Percentiles rank a stretch among this genome's conserved stretches.
Evolutionary conservation across 2,113 vertebrate species (phyloP).

Genomic region (Istiophorus platypterus): DNA sequence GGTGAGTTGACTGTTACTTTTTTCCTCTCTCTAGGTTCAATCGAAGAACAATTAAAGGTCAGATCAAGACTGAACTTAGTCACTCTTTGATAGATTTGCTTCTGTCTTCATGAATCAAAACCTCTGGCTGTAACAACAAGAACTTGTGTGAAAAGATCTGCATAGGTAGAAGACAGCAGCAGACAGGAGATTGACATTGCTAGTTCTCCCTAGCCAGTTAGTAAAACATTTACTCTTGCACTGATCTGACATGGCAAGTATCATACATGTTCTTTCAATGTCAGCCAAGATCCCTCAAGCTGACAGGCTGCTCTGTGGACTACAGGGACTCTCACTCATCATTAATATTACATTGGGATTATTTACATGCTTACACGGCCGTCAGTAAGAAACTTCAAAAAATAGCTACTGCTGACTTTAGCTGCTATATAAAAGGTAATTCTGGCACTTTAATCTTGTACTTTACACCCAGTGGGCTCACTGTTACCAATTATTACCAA

Average conservation of each 20-base stretch:
- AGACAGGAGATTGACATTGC: slow-evolving; percentile 58
- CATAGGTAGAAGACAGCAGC: slow-evolving; percentile 7
- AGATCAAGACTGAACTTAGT: slow-evolving; percentile 34
- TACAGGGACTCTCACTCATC: slow-evolving; percentile 63
- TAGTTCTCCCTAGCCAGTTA: slow-evolving; percentile 65
- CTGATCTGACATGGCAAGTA: slow-evolving; percentile 74
- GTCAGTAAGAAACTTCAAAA: slow-evolving; percentile 21
- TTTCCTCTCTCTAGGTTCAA: background rate
- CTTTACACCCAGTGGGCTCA: background rate
- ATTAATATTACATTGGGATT: slow-evolving; percentile 75
- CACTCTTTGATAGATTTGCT: slow-evolving; percentile 14
- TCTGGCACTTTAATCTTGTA: slow-evolving; percentile 3
- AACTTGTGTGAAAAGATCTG: background rate
- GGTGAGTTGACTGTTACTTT: background rate
- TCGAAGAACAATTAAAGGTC: background rate
- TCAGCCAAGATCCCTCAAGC: slow-evolving; percentile 72
- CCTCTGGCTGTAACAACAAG: background rate
- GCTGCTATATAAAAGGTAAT: background rate
- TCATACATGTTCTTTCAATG: slow-evolving; percentile 74
- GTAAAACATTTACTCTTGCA: slow-evolving; percentile 78
- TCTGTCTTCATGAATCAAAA: background rate
- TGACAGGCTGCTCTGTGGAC: slow-evolving; percentile 71
- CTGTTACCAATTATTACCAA: slow-evolving; percentile 36
- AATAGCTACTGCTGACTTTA: slow-evolving; percentile 9
- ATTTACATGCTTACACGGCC: slow-evolving; percentile 64